Base-by-base conservation (phyloP, 2,888 invertebrate species). In the Odontocerum albicorne region DNA sequence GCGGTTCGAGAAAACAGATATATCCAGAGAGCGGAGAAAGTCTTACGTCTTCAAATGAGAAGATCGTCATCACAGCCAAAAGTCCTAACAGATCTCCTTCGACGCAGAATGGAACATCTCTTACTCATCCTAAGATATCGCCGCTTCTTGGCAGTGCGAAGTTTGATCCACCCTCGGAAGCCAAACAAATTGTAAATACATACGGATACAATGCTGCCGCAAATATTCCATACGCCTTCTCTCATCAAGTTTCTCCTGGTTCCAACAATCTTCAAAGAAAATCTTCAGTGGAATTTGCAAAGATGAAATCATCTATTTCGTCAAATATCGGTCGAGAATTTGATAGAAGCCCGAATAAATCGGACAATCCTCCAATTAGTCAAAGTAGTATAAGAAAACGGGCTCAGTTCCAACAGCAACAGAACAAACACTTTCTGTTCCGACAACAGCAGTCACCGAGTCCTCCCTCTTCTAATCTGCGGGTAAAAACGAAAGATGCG, bases 141-240 rank as follows among this genome's bases (percentile, higher is more conserved):
- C 74, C 77, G 61, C 61, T 72, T 51, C 65, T 75, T 42, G 72
- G 74, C 47, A 51, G 38, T 2, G 50, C 43, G 2, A 72, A 69
- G 56, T 72, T 69, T 62, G 71, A 75, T 57, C 72, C 75, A 39
- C 72, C 73, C 22, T 68, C 73, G 32, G 78, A 77, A 60, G 65
- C 72, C 45, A 67, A 69, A 38, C 39, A 33, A 4, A 64, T 74
- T 65, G 32, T 43, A 8, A 60, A 54, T 20, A 52, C 61, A 1
- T 78, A 78, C 64, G 78, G 78, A 8, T 77, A 78, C 72, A 77
- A 77, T 66, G 63, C 63, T 2, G 63, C 63, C 7, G 78, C 78
- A 58, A 71, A 71, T 64, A 67, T 78, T 55, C 78, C 78, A 42
- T 78, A 77, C 65, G 73, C 75, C 64, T 78, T 78, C 65, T 74